Percentiles rank a stretch among this genome's conserved stretches.
Conservation (phyloP, 2,113 vertebrate genomes). For the Tupaia chinensis region DNA sequence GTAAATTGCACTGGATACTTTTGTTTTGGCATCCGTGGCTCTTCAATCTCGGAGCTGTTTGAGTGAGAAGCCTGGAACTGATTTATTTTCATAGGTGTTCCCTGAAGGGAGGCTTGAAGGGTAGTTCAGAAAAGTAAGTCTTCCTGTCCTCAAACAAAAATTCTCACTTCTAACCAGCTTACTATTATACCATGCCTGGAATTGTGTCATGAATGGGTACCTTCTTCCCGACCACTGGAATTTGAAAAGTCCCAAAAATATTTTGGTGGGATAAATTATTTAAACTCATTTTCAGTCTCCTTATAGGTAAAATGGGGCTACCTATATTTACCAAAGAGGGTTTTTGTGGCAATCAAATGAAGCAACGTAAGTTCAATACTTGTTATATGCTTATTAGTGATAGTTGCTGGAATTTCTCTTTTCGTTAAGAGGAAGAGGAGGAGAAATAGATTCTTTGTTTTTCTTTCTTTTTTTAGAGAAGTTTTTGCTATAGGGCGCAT, state of each 20-base stretch:
- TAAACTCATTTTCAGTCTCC: constrained; percentile 66
- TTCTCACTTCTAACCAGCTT: constrained; percentile 21
- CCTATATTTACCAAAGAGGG: neutral
- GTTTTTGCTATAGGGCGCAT: too few relatives aligned
- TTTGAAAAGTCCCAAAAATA: neutral
- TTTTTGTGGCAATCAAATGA: constrained; percentile 15
- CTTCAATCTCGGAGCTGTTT: neutral
- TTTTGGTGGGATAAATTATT: neutral
- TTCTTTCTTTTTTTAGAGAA: too few relatives aligned
- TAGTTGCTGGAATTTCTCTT: neutral
- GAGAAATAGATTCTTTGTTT: neutral
- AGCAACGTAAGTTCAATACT: neutral
- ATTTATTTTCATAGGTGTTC: constrained; percentile 55
- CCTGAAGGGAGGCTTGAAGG: neutral
- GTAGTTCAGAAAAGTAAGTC: neutral
- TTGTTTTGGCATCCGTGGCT: neutral
- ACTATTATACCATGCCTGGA: neutral
- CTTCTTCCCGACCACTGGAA: neutral
- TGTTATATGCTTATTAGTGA: neutral
- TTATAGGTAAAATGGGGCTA: neutral
- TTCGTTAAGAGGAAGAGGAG: neutral
- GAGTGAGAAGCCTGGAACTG: neutral
- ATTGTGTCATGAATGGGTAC: neutral
- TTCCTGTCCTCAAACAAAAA: neutral
- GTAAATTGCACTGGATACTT: neutral